Base-by-base conservation (phyloP, 2,797 vertebrate species). In the Molossus alvarezi region DNA sequence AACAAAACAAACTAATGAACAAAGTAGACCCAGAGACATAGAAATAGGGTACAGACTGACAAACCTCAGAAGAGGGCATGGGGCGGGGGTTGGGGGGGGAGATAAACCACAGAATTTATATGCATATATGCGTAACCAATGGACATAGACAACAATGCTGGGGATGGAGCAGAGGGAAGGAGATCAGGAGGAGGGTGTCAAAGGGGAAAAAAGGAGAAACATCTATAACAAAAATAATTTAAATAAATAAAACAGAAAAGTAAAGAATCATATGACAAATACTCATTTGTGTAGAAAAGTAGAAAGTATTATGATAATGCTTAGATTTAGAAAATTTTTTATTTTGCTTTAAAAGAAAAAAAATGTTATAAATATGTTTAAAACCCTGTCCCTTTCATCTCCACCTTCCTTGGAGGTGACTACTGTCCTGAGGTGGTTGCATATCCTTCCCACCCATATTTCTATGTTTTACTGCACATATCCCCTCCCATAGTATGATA, bases 311-410 rank as follows among this genome's bases (percentile, higher is more conserved):
- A 55, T 75, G 64, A 92, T 20, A 25, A 79, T 73, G 14, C 5
- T 27, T 58, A 75, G n/a, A 83, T 62, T 87, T 86, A 82, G 64
- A 6, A 55, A 37, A 37, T 5, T 65, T 55, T 62, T 29, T 27
- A 33, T 65, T 82, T 92, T 89, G 29, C 14, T 90, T 82, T 69
- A n/a, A 94, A 84, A 82, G n/a, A 87, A 48, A 87, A 33, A 60
- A 48, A 48, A 33, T 27, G 37, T 29, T 95, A 71, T 17, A 73
- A 41, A 8, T 83, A 60, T 8, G 18, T 67, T 41, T 55, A 53
- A 86, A 92, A 76, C 15, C 11, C 51, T n/a, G 3, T 76, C 4
- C 21, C 21, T 94, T n/a, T 37, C 27, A 15, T 71, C 20, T 33
- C 15, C 13, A 37, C 18, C 27, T 41, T 84, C 33, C 48, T 27